Evolutionary conservation across 1,140 invertebrate genomes (phyloP).

Genomic region (Papilio dardanus): DNA sequence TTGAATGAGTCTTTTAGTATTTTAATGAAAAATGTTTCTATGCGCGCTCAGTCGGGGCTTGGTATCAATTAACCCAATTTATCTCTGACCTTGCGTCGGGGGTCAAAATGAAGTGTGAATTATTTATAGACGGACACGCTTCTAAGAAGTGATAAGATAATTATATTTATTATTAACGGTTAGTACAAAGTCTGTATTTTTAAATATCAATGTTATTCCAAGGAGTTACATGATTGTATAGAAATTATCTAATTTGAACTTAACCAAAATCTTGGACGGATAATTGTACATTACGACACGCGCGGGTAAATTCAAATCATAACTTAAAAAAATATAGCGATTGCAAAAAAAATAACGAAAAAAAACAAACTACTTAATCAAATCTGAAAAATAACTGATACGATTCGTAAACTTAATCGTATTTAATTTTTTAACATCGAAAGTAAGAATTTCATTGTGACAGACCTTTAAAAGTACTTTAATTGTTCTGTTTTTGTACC

Average conservation of each 20-base stretch:
- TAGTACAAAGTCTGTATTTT: neutral
- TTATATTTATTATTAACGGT: constrained; percentile 14
- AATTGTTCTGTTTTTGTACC: neutral
- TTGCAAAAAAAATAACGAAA: too few species aligned
- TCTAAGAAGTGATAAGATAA: constrained; percentile 5
- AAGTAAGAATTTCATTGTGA: neutral
- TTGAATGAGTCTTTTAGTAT: neutral
- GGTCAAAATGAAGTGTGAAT: constrained; percentile 7
- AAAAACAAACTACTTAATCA: too few species aligned
- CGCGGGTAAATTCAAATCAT: too few species aligned
- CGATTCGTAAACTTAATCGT: too few species aligned
- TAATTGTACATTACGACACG: too few species aligned
- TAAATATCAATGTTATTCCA: neutral
- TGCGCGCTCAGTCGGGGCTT: neutral
- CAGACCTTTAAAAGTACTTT: neutral
- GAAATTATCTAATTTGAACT: neutral
- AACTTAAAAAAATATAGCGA: too few species aligned
- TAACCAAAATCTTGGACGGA: too few species aligned
- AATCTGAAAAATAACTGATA: too few species aligned
- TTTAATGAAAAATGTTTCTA: neutral
- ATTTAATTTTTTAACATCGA: too few species aligned
- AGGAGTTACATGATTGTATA: neutral
- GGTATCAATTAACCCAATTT: constrained; percentile 28
- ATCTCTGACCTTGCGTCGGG: constrained; percentile 18
- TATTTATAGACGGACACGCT: constrained; percentile 10